Percentiles rank a stretch among this genome's conserved stretches.
Evolutionary conservation across 2,797 vertebrate genomes (phyloP).

Genomic region (Staurois parvus): DNA sequence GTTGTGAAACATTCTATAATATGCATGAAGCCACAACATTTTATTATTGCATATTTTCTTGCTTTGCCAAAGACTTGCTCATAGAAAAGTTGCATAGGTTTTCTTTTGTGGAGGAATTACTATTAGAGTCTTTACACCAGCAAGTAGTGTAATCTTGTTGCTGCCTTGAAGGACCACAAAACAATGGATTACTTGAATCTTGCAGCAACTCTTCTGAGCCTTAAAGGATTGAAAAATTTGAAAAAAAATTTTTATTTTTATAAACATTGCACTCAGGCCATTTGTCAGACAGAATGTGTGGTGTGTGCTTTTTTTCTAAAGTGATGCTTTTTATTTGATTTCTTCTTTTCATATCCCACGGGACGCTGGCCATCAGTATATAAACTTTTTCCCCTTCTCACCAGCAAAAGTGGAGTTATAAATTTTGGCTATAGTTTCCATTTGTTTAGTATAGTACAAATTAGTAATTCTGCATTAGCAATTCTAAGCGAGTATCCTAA

Average conservation of each 20-base stretch:
- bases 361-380: neutral
- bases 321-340: neutral
- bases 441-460: neutral
- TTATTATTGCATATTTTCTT: constrained; percentile 9
- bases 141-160: constrained; percentile 30
- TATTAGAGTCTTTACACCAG: neutral
- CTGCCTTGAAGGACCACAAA: constrained; percentile 23
- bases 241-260: constrained; percentile 49
- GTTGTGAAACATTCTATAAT: neutral
- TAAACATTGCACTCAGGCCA: constrained; percentile 63
- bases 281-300: constrained; percentile 39
- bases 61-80: constrained; percentile 41
- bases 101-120: neutral
- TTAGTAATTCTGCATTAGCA: neutral
- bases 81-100: constrained; percentile 13
- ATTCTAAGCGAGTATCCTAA: neutral
- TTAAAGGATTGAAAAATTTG: constrained; percentile 65
- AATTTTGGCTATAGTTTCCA: neutral
- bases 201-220: constrained; percentile 68
- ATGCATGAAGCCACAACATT: constrained; percentile 2
- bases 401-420: constrained; percentile 30
- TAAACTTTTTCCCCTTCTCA: neutral
- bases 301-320: constrained; percentile 4
- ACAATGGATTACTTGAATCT: constrained; percentile 65
- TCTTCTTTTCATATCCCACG: neutral